Evolutionary conservation across 2,797 vertebrate genomes (phyloP).

Genomic region (Enoplosus armatus): DNA sequence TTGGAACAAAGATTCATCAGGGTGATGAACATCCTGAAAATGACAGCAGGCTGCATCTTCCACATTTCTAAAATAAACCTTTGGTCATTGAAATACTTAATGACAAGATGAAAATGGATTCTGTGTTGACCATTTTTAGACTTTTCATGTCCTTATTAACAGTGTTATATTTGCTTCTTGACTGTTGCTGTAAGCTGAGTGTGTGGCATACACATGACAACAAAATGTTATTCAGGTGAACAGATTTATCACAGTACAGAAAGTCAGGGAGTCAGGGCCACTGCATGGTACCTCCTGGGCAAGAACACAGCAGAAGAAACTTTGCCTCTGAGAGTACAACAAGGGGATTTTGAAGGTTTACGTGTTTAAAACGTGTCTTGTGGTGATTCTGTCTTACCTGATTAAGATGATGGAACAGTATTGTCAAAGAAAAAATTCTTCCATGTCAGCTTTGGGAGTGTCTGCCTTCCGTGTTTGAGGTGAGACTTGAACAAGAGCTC

Average conservation of each 20-base stretch:
- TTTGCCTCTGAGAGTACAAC: neutral
- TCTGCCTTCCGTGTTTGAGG: neutral
- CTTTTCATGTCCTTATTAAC: neutral
- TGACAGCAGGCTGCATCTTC: neutral
- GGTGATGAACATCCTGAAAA: neutral
- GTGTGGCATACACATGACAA: neutral
- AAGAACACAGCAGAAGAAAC: neutral
- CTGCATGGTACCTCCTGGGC: neutral
- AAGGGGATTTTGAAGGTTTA: neutral
- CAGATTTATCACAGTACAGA: neutral
- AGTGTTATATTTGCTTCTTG: neutral
- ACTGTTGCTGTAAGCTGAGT: neutral
- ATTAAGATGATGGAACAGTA: neutral
- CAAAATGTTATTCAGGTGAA: neutral
- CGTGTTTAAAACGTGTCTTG: neutral
- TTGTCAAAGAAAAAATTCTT: neutral
- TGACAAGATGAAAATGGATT: neutral
- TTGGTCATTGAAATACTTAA: neutral
- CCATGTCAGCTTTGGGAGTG: neutral
- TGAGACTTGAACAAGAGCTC: neutral
- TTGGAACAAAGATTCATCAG: neutral
- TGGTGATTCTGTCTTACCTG: too few relatives aligned
- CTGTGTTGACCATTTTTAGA: neutral
- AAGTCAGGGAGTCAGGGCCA: slow-evolving; percentile 27
- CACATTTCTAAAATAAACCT: neutral